Conservation (phyloP, 2,113 vertebrate genomes). For the Coracopsis vasa region DNA sequence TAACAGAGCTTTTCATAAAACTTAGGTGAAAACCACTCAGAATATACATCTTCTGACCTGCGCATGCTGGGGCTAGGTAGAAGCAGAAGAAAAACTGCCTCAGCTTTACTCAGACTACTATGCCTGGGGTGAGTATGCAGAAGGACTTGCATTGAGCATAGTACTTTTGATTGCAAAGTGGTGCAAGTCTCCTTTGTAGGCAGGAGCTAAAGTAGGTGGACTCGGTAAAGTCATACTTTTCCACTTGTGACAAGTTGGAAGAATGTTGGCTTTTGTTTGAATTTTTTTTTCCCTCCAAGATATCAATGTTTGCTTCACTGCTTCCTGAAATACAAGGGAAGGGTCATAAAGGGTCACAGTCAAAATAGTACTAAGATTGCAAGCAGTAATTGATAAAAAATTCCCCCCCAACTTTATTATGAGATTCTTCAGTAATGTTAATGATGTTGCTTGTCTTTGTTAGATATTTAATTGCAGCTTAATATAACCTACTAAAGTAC, state of each 20-base stretch:
- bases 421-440: background rate
- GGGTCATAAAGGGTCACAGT: background rate
- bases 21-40: background rate
- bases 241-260: background rate
- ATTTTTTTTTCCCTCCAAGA: background rate
- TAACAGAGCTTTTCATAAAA: background rate
- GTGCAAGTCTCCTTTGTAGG: background rate
- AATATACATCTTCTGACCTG: background rate
- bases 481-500: background rate
- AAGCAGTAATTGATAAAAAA: background rate
- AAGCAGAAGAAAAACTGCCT: background rate
- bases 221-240: background rate
- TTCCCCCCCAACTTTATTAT: background rate
- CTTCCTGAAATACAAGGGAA: background rate
- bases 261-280: fast-evolving
- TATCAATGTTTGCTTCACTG: background rate
- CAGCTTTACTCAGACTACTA: background rate
- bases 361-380: background rate
- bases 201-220: background rate
- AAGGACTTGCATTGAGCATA: background rate
- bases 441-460: background rate
- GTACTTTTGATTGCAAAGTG: background rate
- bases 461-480: background rate
- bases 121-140: background rate
- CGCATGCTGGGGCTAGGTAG: background rate